phyloP scores from a whole-genome alignment of 2,888 invertebrate genomes.

The Seira sanloemensis region DNA sequence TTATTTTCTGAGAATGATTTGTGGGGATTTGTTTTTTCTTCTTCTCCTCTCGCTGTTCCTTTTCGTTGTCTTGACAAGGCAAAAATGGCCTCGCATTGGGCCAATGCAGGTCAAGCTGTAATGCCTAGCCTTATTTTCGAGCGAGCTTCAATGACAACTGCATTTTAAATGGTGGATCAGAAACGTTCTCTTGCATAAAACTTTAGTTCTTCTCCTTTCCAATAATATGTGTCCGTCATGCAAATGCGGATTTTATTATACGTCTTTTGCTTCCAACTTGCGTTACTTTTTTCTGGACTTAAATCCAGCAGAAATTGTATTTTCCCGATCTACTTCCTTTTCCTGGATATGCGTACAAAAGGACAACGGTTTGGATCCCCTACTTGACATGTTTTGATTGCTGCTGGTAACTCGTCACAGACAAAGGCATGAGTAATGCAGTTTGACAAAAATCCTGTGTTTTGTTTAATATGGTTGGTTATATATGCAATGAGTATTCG shows the following conservation, averaged over 20 bases:
- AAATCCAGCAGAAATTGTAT: background rate
- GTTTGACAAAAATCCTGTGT: background rate
- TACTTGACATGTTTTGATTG: constrained; percentile 19
- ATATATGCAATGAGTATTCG: no score
- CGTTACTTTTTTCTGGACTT: background rate
- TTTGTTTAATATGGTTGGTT: no score
- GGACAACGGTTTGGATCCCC: background rate
- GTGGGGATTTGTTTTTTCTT: constrained; percentile 65
- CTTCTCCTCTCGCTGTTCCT: constrained; percentile 26
- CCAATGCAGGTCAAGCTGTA: constrained; percentile 19
- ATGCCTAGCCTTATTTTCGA: background rate
- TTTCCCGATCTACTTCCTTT: background rate
- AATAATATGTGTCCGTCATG: background rate
- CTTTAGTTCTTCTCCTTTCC: background rate
- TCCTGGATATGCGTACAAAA: background rate
- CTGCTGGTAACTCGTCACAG: constrained; percentile 1
- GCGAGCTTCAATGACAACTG: background rate
- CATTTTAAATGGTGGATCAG: background rate
- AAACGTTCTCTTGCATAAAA: no score
- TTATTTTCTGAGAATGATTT: constrained; percentile 68
- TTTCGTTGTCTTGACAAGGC: constrained; percentile 20
- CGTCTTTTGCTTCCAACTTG: background rate
- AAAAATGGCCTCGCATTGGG: constrained; percentile 3
- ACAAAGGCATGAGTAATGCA: background rate
- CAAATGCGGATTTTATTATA: background rate